A percentile compares a stretch with the other conserved stretches of the same genome.
phyloP scores from a whole-genome alignment of 2,888 invertebrate species.

The Melipona bicolor region DNA sequence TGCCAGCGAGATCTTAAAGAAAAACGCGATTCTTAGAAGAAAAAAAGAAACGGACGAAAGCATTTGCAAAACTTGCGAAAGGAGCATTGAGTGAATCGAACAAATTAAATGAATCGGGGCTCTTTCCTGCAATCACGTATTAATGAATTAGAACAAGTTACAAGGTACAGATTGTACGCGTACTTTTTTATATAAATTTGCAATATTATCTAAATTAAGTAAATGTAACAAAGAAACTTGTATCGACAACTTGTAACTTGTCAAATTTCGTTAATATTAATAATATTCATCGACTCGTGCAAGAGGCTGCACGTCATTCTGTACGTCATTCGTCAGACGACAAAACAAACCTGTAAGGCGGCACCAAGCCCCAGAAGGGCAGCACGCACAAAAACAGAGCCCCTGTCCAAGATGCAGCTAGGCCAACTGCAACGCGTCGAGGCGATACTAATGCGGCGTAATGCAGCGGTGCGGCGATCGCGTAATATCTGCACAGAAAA shows the following conservation, averaged over 20 bases:
- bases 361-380: constrained; percentile 86
- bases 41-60: neutral
- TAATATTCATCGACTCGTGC: neutral
- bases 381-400: constrained; percentile 88
- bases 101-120: neutral
- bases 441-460: constrained; percentile 91
- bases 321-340: neutral
- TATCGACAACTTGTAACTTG: neutral
- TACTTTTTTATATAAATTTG: neutral
- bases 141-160: neutral
- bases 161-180: neutral
- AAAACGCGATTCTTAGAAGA: no score
- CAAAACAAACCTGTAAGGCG: constrained; percentile 84
- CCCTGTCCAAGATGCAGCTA: constrained; percentile 89
- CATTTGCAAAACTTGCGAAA: neutral
- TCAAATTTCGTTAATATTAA: neutral
- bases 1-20: neutral
- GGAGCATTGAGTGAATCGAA: neutral
- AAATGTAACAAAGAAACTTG: neutral
- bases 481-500: constrained; percentile 87
- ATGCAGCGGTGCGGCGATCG: constrained; percentile 92
- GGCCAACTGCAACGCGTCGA: constrained; percentile 88
- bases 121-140: neutral
- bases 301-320: neutral
- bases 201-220: neutral